Evolutionary conservation across 2,888 invertebrate genomes (phyloP), one percentile per base, ranked within the genome.

Genomic region (Strigamia maritima): DNA sequence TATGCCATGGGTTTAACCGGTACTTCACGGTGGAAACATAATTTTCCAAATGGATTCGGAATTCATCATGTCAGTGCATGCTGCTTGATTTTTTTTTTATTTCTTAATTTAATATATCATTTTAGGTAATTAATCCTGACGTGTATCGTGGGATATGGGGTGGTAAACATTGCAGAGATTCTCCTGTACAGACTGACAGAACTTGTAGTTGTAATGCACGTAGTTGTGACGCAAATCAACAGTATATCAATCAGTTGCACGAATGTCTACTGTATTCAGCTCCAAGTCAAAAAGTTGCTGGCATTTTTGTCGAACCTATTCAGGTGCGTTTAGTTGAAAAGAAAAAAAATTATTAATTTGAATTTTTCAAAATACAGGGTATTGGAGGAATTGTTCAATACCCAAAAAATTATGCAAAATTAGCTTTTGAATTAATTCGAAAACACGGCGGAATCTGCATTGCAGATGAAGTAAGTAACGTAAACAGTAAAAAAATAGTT

Each of bases 341-440:
- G 10, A 14, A 8, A 44, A 8, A 44, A 44, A 2, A 44, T 44
- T 16, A 4, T n/a, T n/a, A 44, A 4, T 44, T 44, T 44, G 12
- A 16, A 44, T 2, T n/a, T 16, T 54, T n/a, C n/a, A n/a, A n/a
- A 26, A 26, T 16, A 8, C 82, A 90, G 88, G 98, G 98, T 19
- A 94, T 97, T 8, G 97, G 97, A 16, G 98, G 98, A 0, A 89
- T 92, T 0, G 93, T 98, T 0, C 98, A 98, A 86, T 98, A 91
- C 85, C 95, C 98, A 0, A 94, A 92, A 84, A 92, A 92, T 2
- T 98, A 93, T 85, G 85, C 98, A 16, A 92, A 91, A 84, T 91
- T 90, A 83, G 95, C 94, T 0, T 92, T 92, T 81, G 91, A 93
- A 28, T 85, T 93, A 74, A 90, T 98, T 0, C 91, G 92, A 81